phyloP scores from a whole-genome alignment of 2,888 invertebrate species.

The Seira musarum region DNA sequence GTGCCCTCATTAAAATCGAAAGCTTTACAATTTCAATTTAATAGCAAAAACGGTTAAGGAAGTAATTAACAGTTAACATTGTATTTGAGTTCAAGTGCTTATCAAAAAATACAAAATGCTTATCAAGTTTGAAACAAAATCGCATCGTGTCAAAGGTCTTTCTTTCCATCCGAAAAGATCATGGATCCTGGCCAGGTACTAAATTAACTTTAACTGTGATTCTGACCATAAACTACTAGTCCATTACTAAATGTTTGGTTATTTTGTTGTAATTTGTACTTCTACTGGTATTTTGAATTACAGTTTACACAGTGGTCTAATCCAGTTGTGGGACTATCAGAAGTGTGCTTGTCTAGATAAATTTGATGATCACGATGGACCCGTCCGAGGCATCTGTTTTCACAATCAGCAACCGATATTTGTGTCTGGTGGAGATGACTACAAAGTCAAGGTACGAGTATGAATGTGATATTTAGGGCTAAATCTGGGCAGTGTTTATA shows the following conservation, averaged over 20 bases:
- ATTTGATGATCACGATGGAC: slow-evolving; percentile 99
- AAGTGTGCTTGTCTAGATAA: slow-evolving; percentile 99
- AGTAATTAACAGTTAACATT: too few species aligned
- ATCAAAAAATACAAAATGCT: too few species aligned
- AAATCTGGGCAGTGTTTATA: too few species aligned
- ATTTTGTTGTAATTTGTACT: too few species aligned
- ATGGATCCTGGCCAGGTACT: slow-evolving; percentile 89
- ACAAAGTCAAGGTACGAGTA: slow-evolving; percentile 97
- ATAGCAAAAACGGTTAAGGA: too few species aligned
- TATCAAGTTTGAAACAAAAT: slow-evolving; percentile 99
- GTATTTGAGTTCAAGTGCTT: too few species aligned
- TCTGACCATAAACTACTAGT: background rate
- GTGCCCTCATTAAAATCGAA: too few species aligned
- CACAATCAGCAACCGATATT: slow-evolving; percentile 98
- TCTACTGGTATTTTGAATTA: too few species aligned
- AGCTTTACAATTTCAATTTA: too few species aligned
- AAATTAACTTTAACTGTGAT: background rate
- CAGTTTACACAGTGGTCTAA: slow-evolving; percentile 97
- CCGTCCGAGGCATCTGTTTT: slow-evolving; percentile 98
- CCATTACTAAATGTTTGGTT: slow-evolving; percentile 13
- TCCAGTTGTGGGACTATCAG: slow-evolving; percentile 99
- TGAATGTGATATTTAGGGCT: too few species aligned
- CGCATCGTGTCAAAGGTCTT: slow-evolving; percentile 97
- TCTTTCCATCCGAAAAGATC: slow-evolving; percentile 98
- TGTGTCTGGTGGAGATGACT: slow-evolving; percentile 99